Evolutionary conservation across 2,113 vertebrate species (phyloP).

Genomic region (Sceloporus tristichus): DNA sequence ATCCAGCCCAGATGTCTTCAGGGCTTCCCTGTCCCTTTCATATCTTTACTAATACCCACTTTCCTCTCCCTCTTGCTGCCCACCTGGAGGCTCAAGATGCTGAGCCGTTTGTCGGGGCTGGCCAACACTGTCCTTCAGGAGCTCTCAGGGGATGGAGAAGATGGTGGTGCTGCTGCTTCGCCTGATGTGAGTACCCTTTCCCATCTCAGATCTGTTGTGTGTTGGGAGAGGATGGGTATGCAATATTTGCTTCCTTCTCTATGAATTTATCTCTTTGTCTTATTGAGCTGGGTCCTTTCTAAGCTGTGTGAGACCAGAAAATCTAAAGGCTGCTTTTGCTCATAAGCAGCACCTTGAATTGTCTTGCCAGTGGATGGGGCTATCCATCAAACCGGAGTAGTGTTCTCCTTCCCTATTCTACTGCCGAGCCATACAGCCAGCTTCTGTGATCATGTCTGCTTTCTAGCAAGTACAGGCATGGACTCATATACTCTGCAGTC

Average conservation of each 20-base stretch:
- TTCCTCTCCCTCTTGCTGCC: constrained; percentile 17
- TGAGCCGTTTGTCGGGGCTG: constrained; percentile 87
- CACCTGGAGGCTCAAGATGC: constrained; percentile 84
- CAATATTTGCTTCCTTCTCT: neutral
- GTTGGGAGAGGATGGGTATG: neutral
- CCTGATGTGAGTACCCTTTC: constrained; percentile 70
- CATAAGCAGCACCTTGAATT: neutral
- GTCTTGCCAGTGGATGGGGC: too few relatives aligned
- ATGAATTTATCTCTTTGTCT: too few relatives aligned
- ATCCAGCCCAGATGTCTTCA: too few relatives aligned
- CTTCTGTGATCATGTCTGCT: too few relatives aligned
- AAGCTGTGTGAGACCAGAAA: neutral
- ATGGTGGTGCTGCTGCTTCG: constrained; percentile 48
- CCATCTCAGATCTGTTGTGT: neutral
- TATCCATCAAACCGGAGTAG: too few relatives aligned
- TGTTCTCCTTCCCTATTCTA: too few relatives aligned
- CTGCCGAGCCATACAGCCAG: too few relatives aligned
- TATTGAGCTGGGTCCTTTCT: too few relatives aligned
- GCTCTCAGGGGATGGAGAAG: constrained; percentile 82
- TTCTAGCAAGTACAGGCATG: too few relatives aligned
- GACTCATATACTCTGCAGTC: too few relatives aligned
- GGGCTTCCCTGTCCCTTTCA: neutral
- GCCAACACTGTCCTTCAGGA: constrained; percentile 91
- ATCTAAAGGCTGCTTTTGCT: neutral
- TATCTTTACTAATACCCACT: neutral